phyloP scores from a whole-genome alignment of 2,888 invertebrate genomes.

The Eudasyphora cyanicolor region DNA sequence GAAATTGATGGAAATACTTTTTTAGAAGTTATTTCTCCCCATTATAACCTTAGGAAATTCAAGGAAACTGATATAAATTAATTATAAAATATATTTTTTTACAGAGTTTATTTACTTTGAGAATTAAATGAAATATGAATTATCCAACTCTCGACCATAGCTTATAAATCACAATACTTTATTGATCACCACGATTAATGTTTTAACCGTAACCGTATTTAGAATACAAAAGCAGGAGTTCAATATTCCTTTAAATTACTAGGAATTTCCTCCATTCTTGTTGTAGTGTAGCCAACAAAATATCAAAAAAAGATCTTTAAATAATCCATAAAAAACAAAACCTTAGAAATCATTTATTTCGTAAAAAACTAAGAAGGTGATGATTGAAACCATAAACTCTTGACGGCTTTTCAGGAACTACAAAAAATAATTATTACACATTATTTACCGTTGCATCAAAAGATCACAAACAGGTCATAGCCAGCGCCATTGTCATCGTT shows the following conservation, averaged over 20 bases:
- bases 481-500: no score
- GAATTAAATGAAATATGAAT: neutral
- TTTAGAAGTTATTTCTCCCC: no score
- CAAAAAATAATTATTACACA: slow-evolving; percentile 24
- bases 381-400: neutral
- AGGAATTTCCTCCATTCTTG: neutral
- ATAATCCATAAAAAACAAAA: neutral
- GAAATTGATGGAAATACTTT: no score
- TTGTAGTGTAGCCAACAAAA: neutral
- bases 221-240: neutral
- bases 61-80: no score
- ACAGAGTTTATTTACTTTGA: no score
- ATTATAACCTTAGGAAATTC: no score
- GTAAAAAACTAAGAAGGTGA: neutral
- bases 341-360: neutral
- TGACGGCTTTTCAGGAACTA: slow-evolving; percentile 14
- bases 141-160: neutral
- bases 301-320: neutral
- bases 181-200: neutral
- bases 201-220: neutral
- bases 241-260: neutral
- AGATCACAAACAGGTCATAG: slow-evolving; percentile 25
- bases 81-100: no score
- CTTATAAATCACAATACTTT: slow-evolving; percentile 1
- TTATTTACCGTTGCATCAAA: slow-evolving; percentile 27